Percentiles rank a stretch among this genome's conserved stretches.
Conservation (phyloP, 2,888 invertebrate species). For the Tetragonula carbonaria region DNA sequence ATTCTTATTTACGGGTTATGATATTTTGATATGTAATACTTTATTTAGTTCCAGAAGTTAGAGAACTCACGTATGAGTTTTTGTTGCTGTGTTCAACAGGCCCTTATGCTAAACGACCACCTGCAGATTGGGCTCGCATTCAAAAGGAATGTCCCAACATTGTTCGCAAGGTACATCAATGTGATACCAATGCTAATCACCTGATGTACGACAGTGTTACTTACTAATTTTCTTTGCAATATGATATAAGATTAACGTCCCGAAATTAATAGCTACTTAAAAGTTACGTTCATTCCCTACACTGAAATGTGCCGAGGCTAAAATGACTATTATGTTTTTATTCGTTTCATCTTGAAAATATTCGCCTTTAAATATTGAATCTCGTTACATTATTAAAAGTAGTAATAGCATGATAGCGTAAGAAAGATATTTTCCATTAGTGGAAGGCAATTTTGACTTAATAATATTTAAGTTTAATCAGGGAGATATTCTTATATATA, state of each 20-base stretch:
- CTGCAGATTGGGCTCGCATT: constrained; percentile 85
- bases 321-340: constrained; percentile 21
- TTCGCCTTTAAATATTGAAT: constrained; percentile 3
- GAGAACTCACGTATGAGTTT: constrained; percentile 84
- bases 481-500: background rate
- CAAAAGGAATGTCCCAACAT: constrained; percentile 85
- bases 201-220: constrained; percentile 59
- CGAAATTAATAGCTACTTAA: constrained; percentile 35
- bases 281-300: constrained; percentile 28
- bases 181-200: constrained; percentile 74
- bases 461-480: background rate
- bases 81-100: constrained; percentile 86
- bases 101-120: constrained; percentile 85
- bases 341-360: constrained; percentile 23
- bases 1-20: background rate
- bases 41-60: constrained; percentile 73
- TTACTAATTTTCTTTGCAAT: constrained; percentile 51
- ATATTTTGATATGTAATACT: background rate
- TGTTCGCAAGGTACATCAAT: constrained; percentile 84
- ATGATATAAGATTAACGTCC: constrained; percentile 38
- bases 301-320: constrained; percentile 23
- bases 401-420: constrained; percentile 8
- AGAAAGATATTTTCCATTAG: constrained; percentile 7
- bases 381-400: background rate
- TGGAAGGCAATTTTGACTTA: background rate